phyloP scores from a whole-genome alignment of 2,113 vertebrate genomes.

The Grammomys surdaster region DNA sequence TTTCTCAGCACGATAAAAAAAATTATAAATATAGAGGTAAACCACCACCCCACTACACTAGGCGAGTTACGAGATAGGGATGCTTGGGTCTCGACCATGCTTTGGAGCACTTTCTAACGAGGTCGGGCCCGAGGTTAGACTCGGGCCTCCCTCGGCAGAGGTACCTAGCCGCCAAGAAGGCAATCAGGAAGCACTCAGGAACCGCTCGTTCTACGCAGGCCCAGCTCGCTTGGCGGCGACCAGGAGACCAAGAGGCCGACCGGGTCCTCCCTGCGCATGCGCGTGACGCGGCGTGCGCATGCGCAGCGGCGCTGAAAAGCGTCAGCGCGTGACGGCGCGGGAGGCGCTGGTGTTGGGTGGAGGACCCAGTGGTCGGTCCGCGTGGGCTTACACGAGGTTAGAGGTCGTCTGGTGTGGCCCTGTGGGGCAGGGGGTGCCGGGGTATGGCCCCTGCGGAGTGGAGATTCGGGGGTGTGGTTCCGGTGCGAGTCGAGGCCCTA shows the following conservation, averaged over 20 bases:
- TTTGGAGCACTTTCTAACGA: not conserved
- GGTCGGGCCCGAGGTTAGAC: too few species aligned
- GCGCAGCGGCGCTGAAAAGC: not conserved
- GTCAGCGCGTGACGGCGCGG: not conserved
- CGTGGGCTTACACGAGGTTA: not conserved
- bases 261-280: not conserved
- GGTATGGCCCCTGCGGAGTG: not conserved
- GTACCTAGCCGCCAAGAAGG: not conserved
- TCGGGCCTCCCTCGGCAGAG: not conserved
- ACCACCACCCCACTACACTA: too few species aligned
- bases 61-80: not conserved
- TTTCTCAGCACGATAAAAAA: not conserved
- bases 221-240: too few species aligned
- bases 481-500: not conserved
- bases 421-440: not conserved
- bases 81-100: not conserved
- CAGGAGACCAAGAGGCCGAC: not conserved
- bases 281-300: not conserved
- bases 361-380: fast-evolving
- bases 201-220: not conserved
- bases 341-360: fast-evolving
- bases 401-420: not conserved
- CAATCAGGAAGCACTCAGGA: fast-evolving
- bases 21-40: not conserved
- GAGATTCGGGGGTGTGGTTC: not conserved